Evolutionary conservation across 2,113 vertebrate genomes (phyloP), one percentile per base, ranked within the genome.

Genomic region (Reinhardtius hippoglossoides): DNA sequence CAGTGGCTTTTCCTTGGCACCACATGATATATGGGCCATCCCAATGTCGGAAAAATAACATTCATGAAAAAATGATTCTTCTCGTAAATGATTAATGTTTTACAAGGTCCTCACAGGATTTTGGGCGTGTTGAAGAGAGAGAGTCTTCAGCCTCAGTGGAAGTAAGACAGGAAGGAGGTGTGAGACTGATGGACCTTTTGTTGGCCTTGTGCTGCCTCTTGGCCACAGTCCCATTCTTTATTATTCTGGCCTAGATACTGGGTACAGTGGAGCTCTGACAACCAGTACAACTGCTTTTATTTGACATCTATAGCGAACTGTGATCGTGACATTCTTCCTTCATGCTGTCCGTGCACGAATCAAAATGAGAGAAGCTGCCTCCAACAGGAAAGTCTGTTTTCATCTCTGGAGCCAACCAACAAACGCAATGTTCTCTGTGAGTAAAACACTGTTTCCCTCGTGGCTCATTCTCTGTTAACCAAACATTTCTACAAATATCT

Each of bases 151-250:
- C 83, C 71, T 72, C 35, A 55, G 66, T 31, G 7, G 69, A 71
- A 60, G 79, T 71, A 62, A 71, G 74, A 82, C 67, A 80, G 86
- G 81, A 76, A 84, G 86, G 84, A 86, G 71, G 74, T 4, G 46
- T 16, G 62, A 71, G 80, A 67, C 71, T 78, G 81, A 78, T 70
- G 81, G 82, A 81, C 76, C 61, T 20, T 82, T 55, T 23, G 8
- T 57, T 87, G 86, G 76, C 58, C 65, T 82, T 46, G 9, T 68
- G 67, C 74, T 71, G 78, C 31, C 62, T 75, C 55, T 67, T 86
- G 87, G 87, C 71, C 15, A 31, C 37, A 16, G 26, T 63, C 69
- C 57, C 58, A 79, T 90, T 67, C 82, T 91, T 85, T 83, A 80
- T 79, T 75, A 80, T 76, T 71, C 69, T 70, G 56, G 80, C 63